phyloP scores from a whole-genome alignment of 2,797 vertebrate genomes.

The Urosaurus nigricauda region DNA sequence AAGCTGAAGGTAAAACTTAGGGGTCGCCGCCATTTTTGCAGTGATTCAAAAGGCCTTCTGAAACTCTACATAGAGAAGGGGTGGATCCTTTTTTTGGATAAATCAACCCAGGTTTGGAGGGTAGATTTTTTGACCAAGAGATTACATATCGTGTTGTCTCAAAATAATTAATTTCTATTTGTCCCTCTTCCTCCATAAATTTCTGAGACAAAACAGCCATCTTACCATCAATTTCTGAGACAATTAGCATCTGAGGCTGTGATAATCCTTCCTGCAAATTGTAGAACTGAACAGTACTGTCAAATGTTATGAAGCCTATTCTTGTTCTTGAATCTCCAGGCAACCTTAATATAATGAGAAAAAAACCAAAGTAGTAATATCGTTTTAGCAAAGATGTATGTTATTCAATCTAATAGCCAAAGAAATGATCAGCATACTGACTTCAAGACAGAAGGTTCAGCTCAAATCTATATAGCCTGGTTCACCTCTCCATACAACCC shows the following conservation, averaged over 20 bases:
- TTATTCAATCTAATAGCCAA: not conserved
- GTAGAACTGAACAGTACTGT: conserved; percentile 97
- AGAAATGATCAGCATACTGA: not conserved
- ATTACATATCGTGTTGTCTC: not conserved
- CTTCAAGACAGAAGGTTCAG: not conserved
- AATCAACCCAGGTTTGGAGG: too few species aligned
- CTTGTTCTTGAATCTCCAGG: conserved; percentile 93
- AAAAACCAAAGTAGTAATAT: not conserved
- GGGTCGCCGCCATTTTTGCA: too few species aligned
- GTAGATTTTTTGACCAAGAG: not conserved
- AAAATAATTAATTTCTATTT: conserved; percentile 1
- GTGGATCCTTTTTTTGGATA: too few species aligned
- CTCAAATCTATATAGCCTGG: not conserved
- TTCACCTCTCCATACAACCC: not conserved
- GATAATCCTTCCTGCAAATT: conserved; percentile 96
- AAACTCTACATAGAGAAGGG: too few species aligned
- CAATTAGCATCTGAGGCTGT: conserved; percentile 97
- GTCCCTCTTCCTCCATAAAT: conserved; percentile 32
- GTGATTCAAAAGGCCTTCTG: too few species aligned
- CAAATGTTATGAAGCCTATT: conserved; percentile 96
- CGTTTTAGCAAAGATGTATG: not conserved
- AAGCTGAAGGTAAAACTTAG: too few species aligned
- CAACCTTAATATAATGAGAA: conserved; percentile 81
- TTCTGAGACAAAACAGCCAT: conserved; percentile 4
- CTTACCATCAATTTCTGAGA: conserved; percentile 96